Conservation (phyloP, 2,113 vertebrate genomes). For the Dasyornis broadbenti region DNA sequence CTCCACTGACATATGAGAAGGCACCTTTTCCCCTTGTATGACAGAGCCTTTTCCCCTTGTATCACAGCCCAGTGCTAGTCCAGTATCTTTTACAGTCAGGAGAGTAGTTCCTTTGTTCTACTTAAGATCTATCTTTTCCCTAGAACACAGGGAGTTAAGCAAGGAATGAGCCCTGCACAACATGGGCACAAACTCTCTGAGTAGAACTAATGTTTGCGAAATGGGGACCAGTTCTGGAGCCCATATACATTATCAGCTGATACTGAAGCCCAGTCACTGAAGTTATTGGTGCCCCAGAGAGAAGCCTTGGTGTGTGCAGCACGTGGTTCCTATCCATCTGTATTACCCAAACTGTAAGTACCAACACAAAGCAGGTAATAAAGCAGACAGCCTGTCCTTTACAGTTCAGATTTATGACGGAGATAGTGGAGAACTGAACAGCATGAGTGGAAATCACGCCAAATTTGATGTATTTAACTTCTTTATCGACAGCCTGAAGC, state of each 20-base stretch:
- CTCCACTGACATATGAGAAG: neutral
- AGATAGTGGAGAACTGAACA: rapidly evolving
- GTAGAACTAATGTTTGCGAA: neutral
- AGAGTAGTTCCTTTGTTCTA: neutral
- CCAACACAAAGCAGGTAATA: neutral
- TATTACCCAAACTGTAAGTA: neutral
- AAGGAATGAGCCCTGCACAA: neutral
- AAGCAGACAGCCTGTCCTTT: neutral
- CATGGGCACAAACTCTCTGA: neutral
- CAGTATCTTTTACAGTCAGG: neutral
- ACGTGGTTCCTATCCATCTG: neutral
- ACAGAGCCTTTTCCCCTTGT: neutral
- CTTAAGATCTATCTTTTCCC: neutral
- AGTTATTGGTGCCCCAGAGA: rapidly evolving
- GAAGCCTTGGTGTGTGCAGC: neutral
- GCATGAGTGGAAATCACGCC: neutral
- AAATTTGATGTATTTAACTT: neutral
- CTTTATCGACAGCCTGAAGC: neutral
- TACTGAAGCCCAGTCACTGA: neutral
- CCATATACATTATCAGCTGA: neutral
- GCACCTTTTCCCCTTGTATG: too few species aligned
- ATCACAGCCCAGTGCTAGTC: neutral
- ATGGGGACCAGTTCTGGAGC: neutral
- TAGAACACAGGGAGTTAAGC: neutral
- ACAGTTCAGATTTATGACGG: neutral